phyloP scores from a whole-genome alignment of 2,113 vertebrate genomes.

The Perccottus glenii region DNA sequence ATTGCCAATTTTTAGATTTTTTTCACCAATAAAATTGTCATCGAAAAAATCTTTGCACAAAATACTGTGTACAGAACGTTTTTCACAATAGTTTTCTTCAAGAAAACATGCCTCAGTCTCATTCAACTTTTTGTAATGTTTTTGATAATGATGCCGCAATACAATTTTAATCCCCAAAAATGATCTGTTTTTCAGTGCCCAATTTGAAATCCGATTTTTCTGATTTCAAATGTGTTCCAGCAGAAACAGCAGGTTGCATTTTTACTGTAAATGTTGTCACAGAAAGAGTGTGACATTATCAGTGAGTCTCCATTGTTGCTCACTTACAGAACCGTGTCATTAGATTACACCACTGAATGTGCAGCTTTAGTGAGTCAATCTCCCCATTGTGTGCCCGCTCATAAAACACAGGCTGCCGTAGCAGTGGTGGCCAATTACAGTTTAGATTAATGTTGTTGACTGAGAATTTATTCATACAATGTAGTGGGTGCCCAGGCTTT shows the following conservation, averaged over 20 bases:
- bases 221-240: background rate
- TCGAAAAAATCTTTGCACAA: no score
- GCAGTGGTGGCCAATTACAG: slow-evolving; percentile 65
- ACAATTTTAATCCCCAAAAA: no score
- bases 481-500: slow-evolving; percentile 55
- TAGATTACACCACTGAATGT: slow-evolving; percentile 56
- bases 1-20: no score
- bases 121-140: no score
- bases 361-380: slow-evolving; percentile 55
- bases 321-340: slow-evolving; percentile 64
- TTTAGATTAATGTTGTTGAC: slow-evolving; percentile 72
- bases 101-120: no score
- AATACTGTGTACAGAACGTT: no score
- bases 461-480: slow-evolving; percentile 64
- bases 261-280: background rate
- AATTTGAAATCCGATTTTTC: background rate
- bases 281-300: slow-evolving; percentile 23
- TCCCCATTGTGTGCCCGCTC: slow-evolving; percentile 51
- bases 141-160: no score
- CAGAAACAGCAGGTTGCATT: background rate
- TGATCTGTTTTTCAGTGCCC: no score
- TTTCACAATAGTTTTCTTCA: no score
- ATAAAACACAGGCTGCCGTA: slow-evolving; percentile 60
- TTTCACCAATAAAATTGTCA: no score
- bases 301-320: slow-evolving; percentile 15